Evolutionary conservation across 2,888 invertebrate species (phyloP).

Genomic region (Aporophyla nigra): DNA sequence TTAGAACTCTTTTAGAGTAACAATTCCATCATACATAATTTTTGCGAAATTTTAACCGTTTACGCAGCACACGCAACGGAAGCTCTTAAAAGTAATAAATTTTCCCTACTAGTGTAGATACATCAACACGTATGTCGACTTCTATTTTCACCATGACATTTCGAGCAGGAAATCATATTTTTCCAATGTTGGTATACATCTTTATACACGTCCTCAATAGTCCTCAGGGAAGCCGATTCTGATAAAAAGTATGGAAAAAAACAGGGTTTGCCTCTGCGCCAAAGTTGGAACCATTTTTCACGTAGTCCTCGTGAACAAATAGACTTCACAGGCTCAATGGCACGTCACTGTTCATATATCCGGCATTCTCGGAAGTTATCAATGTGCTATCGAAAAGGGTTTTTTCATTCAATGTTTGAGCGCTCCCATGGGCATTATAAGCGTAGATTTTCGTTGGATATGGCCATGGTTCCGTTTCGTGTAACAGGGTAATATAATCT

Average conservation of each 20-base stretch:
- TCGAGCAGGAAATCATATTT: neutral
- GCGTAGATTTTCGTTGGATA: slow-evolving; percentile 12
- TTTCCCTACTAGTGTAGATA: too few species aligned
- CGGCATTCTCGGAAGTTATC: slow-evolving; percentile 45
- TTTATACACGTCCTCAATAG: neutral
- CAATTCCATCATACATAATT: too few species aligned
- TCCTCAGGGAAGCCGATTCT: neutral
- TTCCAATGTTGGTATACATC: neutral
- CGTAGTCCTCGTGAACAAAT: slow-evolving; percentile 26
- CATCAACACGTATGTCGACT: too few species aligned
- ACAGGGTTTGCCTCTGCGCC: neutral
- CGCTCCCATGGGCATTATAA: slow-evolving; percentile 35
- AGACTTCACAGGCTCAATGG: slow-evolving; percentile 17
- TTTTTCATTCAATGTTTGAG: slow-evolving; percentile 49
- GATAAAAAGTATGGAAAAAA: slow-evolving; percentile 5
- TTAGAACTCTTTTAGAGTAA: too few species aligned
- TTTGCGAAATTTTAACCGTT: too few species aligned
- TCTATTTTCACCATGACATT: neutral
- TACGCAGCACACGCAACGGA: too few species aligned
- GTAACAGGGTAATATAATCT: slow-evolving; percentile 26
- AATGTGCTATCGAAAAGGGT: slow-evolving; percentile 41
- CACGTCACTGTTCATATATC: slow-evolving; percentile 31
- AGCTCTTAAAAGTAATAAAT: too few species aligned
- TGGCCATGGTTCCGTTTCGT: slow-evolving; percentile 14
- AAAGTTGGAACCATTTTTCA: slow-evolving; percentile 35